phyloP scores from a whole-genome alignment of 2,113 vertebrate species.

The Riparia riparia region DNA sequence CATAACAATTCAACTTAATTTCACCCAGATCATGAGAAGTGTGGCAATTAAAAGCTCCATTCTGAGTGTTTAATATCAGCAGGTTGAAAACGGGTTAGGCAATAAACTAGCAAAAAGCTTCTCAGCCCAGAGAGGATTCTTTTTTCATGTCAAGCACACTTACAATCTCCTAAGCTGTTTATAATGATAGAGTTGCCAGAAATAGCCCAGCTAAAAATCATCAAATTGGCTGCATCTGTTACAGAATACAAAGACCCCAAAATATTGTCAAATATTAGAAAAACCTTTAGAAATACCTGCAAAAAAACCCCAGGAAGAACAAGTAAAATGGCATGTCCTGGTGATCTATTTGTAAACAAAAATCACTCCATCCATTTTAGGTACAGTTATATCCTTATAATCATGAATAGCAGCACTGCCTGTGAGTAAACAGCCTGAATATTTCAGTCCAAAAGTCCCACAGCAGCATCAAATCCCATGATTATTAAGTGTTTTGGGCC shows the following conservation, averaged over 20 bases:
- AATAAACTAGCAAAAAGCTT: conserved; percentile 38
- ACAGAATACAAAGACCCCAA: neutral
- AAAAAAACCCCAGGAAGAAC: rapidly evolving
- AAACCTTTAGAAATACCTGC: neutral
- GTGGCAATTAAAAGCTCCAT: neutral
- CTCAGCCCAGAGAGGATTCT: neutral
- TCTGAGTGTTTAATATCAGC: conserved; percentile 1
- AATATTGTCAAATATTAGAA: neutral
- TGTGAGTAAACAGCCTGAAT: neutral
- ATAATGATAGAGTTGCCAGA: conserved; percentile 46
- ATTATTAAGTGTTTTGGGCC: neutral
- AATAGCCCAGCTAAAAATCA: conserved; percentile 43
- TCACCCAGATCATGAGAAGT: neutral
- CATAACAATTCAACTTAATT: conserved; percentile 13
- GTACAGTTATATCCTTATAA: neutral
- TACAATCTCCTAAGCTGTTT: conserved; percentile 64
- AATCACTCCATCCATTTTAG: neutral
- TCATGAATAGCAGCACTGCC: neutral
- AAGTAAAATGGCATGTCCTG: neutral
- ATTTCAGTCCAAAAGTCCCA: neutral
- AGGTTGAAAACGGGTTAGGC: conserved; percentile 32
- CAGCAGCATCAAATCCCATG: neutral
- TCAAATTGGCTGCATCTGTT: conserved; percentile 46
- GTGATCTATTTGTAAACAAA: neutral
- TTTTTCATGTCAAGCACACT: conserved; percentile 28